A percentile compares a stretch with the other conserved stretches of the same genome.
Conservation (phyloP, 1,140 invertebrate genomes). For the Galleria mellonella region DNA sequence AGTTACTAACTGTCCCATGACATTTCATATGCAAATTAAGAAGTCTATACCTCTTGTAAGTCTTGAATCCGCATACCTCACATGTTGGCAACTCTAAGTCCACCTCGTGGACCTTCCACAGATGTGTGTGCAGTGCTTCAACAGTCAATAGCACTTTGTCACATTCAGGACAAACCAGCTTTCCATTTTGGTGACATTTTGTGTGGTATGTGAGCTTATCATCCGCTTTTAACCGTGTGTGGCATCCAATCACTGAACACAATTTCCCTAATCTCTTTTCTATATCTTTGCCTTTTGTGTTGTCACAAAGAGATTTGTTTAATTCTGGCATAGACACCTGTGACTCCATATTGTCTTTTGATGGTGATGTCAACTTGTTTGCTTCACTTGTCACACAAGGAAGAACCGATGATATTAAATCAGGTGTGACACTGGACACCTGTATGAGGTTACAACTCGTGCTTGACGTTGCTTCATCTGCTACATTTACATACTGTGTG, state of each 20-base stretch:
- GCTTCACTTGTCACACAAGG: conserved; percentile 21
- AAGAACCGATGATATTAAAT: conserved; percentile 58
- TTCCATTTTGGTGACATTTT: conserved; percentile 77
- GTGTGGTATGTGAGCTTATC: conserved; percentile 74
- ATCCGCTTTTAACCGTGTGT: conserved; percentile 42
- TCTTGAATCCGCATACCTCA: conserved; percentile 79
- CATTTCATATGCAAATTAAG: conserved; percentile 81
- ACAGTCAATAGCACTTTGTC: conserved; percentile 70
- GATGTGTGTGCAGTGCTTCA: conserved; percentile 80
- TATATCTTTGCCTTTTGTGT: conserved; percentile 6
- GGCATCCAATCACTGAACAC: conserved; percentile 50
- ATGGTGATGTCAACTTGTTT: conserved; percentile 23
- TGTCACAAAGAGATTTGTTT: neutral
- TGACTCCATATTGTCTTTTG: conserved; percentile 21
- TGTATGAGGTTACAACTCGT: conserved; percentile 45
- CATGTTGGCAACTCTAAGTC: conserved; percentile 85
- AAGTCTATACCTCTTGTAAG: conserved; percentile 77
- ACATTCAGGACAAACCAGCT: conserved; percentile 82
- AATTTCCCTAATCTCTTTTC: conserved; percentile 15
- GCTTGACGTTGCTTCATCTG: conserved; percentile 28
- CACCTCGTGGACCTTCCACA: conserved; percentile 85
- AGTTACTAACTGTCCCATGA: conserved; percentile 77
- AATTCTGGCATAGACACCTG: neutral
- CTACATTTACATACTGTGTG: conserved; percentile 52
- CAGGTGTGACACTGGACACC: conserved; percentile 53